These are phyloP conservation scores for Leptopilina clavipes DNA, from an alignment of 1,140 invertebrate genomes.

Conservation along the genomic window DNA sequence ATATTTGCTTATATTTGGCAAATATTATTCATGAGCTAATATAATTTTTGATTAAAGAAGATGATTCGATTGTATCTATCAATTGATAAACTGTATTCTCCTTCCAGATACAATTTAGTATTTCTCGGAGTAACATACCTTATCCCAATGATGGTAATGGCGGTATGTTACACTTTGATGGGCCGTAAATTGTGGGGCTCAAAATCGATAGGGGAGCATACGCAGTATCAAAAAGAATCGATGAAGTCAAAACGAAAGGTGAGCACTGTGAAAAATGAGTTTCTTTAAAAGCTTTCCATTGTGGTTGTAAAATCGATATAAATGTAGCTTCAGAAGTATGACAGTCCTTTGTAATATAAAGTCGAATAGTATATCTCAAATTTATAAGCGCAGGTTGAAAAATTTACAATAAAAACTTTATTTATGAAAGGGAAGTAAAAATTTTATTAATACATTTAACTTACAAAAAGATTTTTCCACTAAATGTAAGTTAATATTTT, in stretches of 20 bases:
- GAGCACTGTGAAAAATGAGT: slow-evolving; percentile 58
- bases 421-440: too few species aligned
- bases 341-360: too few species aligned
- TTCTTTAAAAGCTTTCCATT: background rate
- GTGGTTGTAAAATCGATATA: too few species aligned
- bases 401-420: too few species aligned
- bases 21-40: too few species aligned
- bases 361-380: too few species aligned
- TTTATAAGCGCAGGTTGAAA: too few species aligned
- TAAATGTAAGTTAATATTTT: too few species aligned
- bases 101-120: slow-evolving; percentile 89
- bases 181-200: slow-evolving; percentile 86
- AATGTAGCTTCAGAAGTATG: too few species aligned
- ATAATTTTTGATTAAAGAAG: background rate
- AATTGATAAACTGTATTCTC: slow-evolving; percentile 20
- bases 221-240: slow-evolving; percentile 87
- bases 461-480: too few species aligned
- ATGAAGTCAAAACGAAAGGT: slow-evolving; percentile 93
- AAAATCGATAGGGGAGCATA: slow-evolving; percentile 91
- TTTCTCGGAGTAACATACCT: slow-evolving; percentile 92
- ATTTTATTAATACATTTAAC: too few species aligned
- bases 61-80: slow-evolving; percentile 37
- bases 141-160: slow-evolving; percentile 92
- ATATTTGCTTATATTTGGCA: too few species aligned
- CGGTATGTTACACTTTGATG: slow-evolving; percentile 90